These are phyloP conservation scores for Morpho achilles DNA, from an alignment of 2,888 invertebrate genomes.

Conservation along the genomic window DNA sequence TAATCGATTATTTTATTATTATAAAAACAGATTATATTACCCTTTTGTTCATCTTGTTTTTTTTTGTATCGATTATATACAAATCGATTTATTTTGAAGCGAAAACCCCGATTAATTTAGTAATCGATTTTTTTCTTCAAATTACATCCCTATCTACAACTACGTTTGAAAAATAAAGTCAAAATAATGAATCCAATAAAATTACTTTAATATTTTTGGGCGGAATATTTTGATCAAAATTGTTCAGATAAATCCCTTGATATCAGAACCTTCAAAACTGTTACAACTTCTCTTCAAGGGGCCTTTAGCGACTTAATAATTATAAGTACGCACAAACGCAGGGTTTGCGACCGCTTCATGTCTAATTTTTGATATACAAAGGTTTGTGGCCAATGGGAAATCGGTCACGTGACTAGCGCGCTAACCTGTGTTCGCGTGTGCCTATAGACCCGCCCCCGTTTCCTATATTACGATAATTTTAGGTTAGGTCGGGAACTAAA, in stretches of 20 bases:
- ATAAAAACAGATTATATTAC: too few species aligned
- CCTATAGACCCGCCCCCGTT: conserved; percentile 8
- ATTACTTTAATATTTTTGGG: too few species aligned
- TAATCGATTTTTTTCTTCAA: too few species aligned
- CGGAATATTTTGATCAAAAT: neutral
- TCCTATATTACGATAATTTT: conserved; percentile 30
- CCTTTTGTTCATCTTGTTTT: too few species aligned
- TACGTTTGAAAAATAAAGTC: neutral
- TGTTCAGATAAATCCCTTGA: neutral
- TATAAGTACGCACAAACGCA: conserved; percentile 1
- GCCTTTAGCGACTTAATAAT: conserved; percentile 12
- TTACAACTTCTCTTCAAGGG: conserved; percentile 8
- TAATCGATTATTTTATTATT: neutral
- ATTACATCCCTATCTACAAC: too few species aligned
- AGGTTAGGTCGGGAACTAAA: conserved; percentile 62
- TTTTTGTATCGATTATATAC: too few species aligned
- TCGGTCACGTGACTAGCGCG: neutral
- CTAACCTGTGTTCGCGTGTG: conserved; percentile 1
- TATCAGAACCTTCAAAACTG: conserved; percentile 4
- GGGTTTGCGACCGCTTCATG: neutral
- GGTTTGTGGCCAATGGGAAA: neutral
- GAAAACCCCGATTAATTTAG: too few species aligned
- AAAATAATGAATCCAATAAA: too few species aligned
- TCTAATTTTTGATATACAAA: too few species aligned
- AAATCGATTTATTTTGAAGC: too few species aligned